phyloP scores from a whole-genome alignment of 2,888 invertebrate genomes.

The Chrysolina americana region DNA sequence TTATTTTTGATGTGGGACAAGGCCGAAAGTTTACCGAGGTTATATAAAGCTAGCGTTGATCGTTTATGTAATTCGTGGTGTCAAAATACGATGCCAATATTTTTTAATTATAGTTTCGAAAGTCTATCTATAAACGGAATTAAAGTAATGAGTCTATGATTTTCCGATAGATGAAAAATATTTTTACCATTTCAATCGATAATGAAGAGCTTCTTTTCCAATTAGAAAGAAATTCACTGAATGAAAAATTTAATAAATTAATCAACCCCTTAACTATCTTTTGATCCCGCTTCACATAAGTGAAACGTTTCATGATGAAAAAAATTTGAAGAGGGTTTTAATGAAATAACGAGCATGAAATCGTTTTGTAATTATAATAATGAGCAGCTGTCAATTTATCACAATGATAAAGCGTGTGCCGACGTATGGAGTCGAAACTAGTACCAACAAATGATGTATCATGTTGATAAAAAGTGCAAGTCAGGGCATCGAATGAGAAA shows the following conservation, averaged over 20 bases:
- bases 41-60: too few species aligned
- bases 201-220: too few species aligned
- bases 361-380: conserved; percentile 56
- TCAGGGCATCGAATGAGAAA: conserved; percentile 60
- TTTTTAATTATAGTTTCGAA: too few species aligned
- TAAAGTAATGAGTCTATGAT: too few species aligned
- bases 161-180: too few species aligned
- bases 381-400: conserved; percentile 58
- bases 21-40: too few species aligned
- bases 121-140: too few species aligned
- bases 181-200: too few species aligned
- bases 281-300: background rate
- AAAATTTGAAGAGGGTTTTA: conserved; percentile 43
- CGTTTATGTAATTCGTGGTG: too few species aligned
- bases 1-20: too few species aligned
- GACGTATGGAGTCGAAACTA: conserved; percentile 52
- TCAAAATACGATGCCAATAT: too few species aligned
- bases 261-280: background rate
- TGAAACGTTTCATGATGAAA: conserved; percentile 36
- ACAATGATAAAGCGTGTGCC: conserved; percentile 59
- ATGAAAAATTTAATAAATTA: background rate
- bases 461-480: conserved; percentile 61
- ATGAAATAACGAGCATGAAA: conserved; percentile 57
- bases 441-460: conserved; percentile 59
- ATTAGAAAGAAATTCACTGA: background rate